Evolutionary conservation across 1,140 invertebrate species (phyloP), one percentile per base, ranked within the genome.

Genomic region (Littorina saxatilis): DNA sequence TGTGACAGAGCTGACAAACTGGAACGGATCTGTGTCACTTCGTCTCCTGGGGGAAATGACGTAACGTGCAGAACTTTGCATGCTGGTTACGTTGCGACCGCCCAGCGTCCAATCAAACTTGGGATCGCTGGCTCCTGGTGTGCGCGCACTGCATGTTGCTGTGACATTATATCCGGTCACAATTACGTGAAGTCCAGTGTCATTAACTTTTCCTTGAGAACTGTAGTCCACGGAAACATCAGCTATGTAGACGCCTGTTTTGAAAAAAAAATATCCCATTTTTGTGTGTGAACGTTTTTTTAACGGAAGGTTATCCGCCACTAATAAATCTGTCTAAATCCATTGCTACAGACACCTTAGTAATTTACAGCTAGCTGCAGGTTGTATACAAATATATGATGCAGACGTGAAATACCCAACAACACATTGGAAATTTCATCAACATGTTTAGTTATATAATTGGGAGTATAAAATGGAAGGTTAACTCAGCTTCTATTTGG

Each of bases 61-160:
- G 40, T 11, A n/a, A 13, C 70, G 39, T 29, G 23, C 40, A 3
- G 40, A 27, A 9, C 40, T 32, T 13, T 7, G 23, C 70, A 50
- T 27, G 37, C 39, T 23, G 1, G 11, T 17, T 23, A 77, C 50
- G 35, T 58, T 32, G 27, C 17, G 1, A 23, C 76, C 76, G 7
- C 13, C 23, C 32, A 66, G 32, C 35, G 32, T 11, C 76, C 76
- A 78, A n/a, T 61, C 5, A 35, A 78, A 66, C 43, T 13, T 35
- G 11, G 76, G 55, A 39, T 63, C 20, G n/a, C 39, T 63, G 52
- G 27, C 20, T 11, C 76, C 76, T 11, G 76, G 76, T 0, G 76
- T 78, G 55, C 76, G 76, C 55, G 58, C 76, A 9, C 17, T 17
- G 76, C 76, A 78, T 4, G 58, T 78, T 17, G 27, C 35, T 2